Evolutionary conservation across 2,113 vertebrate genomes (phyloP), one percentile per base, ranked within the genome.

Genomic region (Nymphicus hollandicus): DNA sequence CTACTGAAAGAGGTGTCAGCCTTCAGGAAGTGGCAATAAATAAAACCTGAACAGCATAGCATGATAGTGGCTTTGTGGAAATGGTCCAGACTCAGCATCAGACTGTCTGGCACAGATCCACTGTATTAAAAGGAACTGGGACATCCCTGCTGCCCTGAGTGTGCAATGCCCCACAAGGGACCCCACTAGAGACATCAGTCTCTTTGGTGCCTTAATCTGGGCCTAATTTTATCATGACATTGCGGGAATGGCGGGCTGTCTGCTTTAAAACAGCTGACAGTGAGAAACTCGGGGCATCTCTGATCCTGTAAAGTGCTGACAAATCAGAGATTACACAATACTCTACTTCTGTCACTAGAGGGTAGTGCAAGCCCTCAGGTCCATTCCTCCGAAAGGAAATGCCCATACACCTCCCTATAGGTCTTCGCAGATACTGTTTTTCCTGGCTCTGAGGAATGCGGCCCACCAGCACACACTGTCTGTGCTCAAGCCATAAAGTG

Each of bases 321-420:
- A 7, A 35, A 70, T 37, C 41, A 33, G 43, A 77, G 52, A 47
- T 72, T 10, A 35, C 85, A 35, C 81, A 82, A 29, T 96, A 87
- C 72, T 71, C 76, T 64, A 15, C 58, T 93, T 88, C 65, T 81
- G 92, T 96, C 97, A 91, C 96, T 97, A 97, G 97, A 95, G 97
- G 96, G 93, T 92, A 95, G 82, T 95, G 87, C 68, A 94, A 81
- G 87, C 49, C 81, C 95, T 97, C 78, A n/a, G 39, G 52, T 96
- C 84, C 76, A 41, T 28, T 76, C 61, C 61, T 76, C 25, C 0
- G 0, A 19, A 19, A 52, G 27, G 47, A 64, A 33, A 68, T 81
- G 65, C 35, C 65, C 49, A 39, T 10, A 17, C 6, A 20, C 41
- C 49, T 77, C 60, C 35, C 49, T 10, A 9, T 6, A 46, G 41